Conservation (phyloP, 2,113 vertebrate genomes). For the Helogale parvula region DNA sequence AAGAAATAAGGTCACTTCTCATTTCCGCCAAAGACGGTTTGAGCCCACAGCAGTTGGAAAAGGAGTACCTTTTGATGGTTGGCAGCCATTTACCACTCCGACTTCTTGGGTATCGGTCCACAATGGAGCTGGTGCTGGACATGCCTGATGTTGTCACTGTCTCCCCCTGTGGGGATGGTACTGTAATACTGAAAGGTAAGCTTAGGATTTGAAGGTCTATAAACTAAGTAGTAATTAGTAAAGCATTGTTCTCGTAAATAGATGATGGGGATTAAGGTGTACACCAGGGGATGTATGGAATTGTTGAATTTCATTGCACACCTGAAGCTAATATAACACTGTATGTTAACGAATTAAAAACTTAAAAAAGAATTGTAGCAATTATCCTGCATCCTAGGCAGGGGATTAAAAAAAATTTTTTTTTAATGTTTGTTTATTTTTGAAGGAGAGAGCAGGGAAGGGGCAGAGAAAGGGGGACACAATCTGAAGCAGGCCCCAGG, state of each 20-base stretch:
- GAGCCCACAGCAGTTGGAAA: slow-evolving; percentile 85
- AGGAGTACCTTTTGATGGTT: slow-evolving; percentile 89
- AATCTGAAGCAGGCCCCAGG: too few relatives aligned
- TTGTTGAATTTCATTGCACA: not conserved
- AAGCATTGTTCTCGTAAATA: not conserved
- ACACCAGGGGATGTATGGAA: not conserved
- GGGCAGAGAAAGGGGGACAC: too few relatives aligned
- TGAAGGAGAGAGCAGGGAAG: too few relatives aligned
- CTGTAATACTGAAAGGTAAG: slow-evolving; percentile 88
- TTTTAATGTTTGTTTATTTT: too few relatives aligned
- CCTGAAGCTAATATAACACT: not conserved
- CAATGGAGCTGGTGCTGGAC: slow-evolving; percentile 90
- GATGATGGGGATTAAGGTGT: not conserved
- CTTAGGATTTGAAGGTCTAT: not conserved
- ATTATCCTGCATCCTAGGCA: not conserved
- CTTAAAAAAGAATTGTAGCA: not conserved
- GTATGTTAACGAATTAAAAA: not conserved
- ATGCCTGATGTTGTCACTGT: slow-evolving; percentile 93
- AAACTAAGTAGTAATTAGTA: not conserved
- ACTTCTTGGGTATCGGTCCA: slow-evolving; percentile 88
- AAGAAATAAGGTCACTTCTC: slow-evolving; percentile 92
- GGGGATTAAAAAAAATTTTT: too few relatives aligned
- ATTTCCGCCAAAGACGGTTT: slow-evolving; percentile 90
- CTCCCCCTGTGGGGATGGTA: slow-evolving; percentile 78
- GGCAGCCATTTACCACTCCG: slow-evolving; percentile 89